phyloP scores from a whole-genome alignment of 2,888 invertebrate genomes.

The Drosophila imparisetae region DNA sequence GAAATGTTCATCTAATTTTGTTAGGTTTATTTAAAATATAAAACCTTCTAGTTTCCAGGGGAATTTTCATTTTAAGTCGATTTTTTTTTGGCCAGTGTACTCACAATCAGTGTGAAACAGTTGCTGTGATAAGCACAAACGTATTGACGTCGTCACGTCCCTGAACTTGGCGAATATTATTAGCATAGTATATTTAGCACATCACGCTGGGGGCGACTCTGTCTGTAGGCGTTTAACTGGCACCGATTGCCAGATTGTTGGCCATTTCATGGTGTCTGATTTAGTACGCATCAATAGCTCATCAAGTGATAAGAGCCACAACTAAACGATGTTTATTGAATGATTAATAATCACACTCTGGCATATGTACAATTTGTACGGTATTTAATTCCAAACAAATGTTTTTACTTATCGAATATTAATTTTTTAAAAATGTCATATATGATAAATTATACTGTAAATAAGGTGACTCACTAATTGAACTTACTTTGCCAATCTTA shows the following conservation, averaged over 20 bases:
- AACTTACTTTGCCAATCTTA: neutral
- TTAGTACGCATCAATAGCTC: conserved; percentile 24
- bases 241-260: conserved; percentile 19
- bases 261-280: conserved; percentile 31
- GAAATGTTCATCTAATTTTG: too few relatives aligned
- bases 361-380: neutral
- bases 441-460: neutral
- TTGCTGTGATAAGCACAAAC: conserved; percentile 47
- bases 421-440: neutral
- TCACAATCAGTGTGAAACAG: conserved; percentile 12
- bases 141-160: conserved; percentile 38
- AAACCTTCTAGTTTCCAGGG: too few relatives aligned
- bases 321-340: neutral
- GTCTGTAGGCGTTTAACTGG: conserved; percentile 14
- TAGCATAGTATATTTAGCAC: conserved; percentile 10
- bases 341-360: neutral
- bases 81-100: neutral
- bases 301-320: conserved; percentile 18
- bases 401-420: neutral
- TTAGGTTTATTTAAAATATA: too few relatives aligned
- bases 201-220: neutral
- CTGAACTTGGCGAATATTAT: conserved; percentile 81
- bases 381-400: neutral
- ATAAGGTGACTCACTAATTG: neutral
- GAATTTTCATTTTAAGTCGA: neutral